Evolutionary conservation across 1,140 invertebrate genomes (phyloP), one percentile per base, ranked within the genome.

Genomic region (Octopus bimaculoides): DNA sequence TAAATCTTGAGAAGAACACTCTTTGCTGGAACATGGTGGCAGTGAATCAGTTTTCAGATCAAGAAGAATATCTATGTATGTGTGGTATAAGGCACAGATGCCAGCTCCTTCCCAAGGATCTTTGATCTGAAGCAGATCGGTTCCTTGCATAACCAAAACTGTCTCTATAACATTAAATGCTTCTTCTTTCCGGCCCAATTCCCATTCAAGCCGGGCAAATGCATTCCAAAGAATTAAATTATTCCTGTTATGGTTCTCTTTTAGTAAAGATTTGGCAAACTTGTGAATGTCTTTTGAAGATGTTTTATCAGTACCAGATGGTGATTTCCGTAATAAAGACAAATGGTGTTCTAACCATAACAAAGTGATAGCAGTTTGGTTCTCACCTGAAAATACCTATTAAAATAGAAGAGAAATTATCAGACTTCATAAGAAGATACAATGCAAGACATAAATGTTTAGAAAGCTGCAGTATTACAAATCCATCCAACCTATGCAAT

Each of bases 221-320:
- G 84, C 83, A 76, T 82, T 82, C 89, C 91, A 92, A 26, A 92
- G 75, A n/a, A 82, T 69, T 10, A 91, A 83, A 80, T 89, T 87
- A 77, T 89, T 91, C 77, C 91, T 84, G 81, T 90, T 90, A 53
- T 86, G 83, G 14, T 85, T 83, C 82, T 89, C 85, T 82, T 90
- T 89, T 17, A 92, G 82, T 26, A 91, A 73, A 78, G 82, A 84
- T 84, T 91, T 90, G 41, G 85, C 83, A 81, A 87, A 83, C 82
- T 90, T 91, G 78, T 87, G 88, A 5, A 89, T 79, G 77, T 89
- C 85, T 71, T 89, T 90, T 8, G 54, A 54, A 12, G 77, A 71
- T 14, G 79, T 69, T 66, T 79, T 82, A 20, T 79, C 54, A 10
- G 82, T 6, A 41, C 5, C 77, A 14, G 53, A 78, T 78, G 79